Conservation (phyloP, 2,888 invertebrate genomes). For the Euplexia lucipara region DNA sequence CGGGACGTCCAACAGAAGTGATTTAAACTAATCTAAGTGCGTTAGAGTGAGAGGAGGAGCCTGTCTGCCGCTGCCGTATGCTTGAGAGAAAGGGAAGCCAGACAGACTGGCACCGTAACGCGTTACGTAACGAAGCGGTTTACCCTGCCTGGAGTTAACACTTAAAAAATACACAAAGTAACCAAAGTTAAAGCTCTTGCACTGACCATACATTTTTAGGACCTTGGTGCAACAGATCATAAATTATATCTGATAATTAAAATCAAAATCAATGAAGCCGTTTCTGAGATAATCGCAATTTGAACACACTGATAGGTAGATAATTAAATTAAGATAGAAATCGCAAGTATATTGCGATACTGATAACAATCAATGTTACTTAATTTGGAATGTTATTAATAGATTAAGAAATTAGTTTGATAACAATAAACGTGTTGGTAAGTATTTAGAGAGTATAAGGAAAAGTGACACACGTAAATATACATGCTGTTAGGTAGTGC, state of each 20-base stretch:
- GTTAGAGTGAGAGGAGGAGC: too few relatives aligned
- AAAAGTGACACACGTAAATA: neutral
- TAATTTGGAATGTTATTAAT: neutral
- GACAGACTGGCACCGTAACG: too few relatives aligned
- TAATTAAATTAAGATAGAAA: conserved; percentile 36
- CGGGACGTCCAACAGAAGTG: too few relatives aligned
- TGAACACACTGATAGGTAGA: conserved; percentile 18
- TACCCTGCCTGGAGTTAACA: too few relatives aligned
- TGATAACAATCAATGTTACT: conserved; percentile 13
- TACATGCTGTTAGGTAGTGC: too few relatives aligned
- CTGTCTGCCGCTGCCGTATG: too few relatives aligned
- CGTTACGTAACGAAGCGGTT: too few relatives aligned
- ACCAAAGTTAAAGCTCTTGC: too few relatives aligned
- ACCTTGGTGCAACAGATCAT: neutral
- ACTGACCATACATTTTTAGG: neutral
- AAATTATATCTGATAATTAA: conserved; percentile 6
- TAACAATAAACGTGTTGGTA: neutral
- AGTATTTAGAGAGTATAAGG: neutral
- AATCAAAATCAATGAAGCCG: conserved; percentile 43
- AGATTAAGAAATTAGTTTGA: neutral
- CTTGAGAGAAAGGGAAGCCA: too few relatives aligned
- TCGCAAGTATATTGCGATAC: conserved; percentile 1
- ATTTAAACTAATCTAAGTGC: too few relatives aligned
- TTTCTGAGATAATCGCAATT: conserved; percentile 24
- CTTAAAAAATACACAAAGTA: too few relatives aligned